These are phyloP conservation scores for Acestrorhynchus altus DNA, from an alignment of 2,797 vertebrate species.

Conservation along the genomic window DNA sequence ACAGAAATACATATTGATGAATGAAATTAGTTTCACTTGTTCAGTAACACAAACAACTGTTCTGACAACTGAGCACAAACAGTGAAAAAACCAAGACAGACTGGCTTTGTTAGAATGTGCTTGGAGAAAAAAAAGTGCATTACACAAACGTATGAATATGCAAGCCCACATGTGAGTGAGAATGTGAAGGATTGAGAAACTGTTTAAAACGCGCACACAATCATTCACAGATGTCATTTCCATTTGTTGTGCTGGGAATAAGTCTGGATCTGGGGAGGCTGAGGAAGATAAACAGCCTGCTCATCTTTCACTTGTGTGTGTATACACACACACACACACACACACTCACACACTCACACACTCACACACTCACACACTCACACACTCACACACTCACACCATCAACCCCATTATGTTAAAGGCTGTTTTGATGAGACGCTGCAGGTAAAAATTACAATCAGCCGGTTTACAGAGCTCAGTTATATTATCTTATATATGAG, in stretches of 20 bases:
- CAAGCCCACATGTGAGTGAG: constrained; percentile 6
- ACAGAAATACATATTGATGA: constrained; percentile 1
- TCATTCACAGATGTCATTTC: constrained; percentile 43
- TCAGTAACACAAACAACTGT: not conserved
- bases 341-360: not conserved
- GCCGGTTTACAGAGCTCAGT: not conserved
- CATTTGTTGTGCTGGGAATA: constrained; percentile 46
- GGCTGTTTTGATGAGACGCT: not conserved
- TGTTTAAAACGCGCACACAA: constrained; percentile 18
- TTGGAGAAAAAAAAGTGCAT: not conserved
- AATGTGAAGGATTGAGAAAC: not conserved
- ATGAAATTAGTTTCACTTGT: not conserved
- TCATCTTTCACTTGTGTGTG: constrained; percentile 37
- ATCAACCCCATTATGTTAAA: not conserved
- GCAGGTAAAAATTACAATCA: not conserved
- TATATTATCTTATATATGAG: too few species aligned
- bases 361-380: not conserved
- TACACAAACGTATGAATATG: constrained; percentile 3
- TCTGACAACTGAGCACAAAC: constrained; percentile 15
- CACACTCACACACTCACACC: not conserved
- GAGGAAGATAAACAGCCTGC: constrained; percentile 46
- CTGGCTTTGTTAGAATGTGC: constrained; percentile 4
- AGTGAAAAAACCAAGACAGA: constrained; percentile 20
- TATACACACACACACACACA: not conserved
- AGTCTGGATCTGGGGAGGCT: constrained; percentile 35